Conservation (phyloP, 2,797 vertebrate genomes). For the Clarias pachynema region DNA sequence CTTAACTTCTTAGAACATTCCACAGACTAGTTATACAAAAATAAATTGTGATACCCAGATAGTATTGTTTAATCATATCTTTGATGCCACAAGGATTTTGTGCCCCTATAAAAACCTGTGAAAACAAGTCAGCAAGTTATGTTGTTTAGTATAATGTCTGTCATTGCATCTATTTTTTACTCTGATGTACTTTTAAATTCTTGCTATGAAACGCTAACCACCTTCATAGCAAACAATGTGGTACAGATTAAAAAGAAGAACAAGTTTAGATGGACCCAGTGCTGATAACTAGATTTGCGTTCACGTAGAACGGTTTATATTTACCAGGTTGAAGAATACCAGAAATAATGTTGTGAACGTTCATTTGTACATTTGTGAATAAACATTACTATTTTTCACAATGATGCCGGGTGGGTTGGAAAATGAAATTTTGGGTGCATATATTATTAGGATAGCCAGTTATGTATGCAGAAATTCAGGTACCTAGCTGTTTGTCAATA, state of each 20-base stretch:
- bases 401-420: neutral
- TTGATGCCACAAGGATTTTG: neutral
- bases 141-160: neutral
- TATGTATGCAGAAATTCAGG: neutral
- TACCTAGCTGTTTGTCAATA: neutral
- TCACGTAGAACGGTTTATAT: neutral
- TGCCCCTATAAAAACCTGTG: too few relatives aligned
- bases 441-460: neutral
- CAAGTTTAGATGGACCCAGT: neutral
- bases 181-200: neutral
- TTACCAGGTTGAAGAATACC: neutral
- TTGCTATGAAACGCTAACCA: neutral
- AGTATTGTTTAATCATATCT: neutral
- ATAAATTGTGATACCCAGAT: neutral
- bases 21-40: neutral
- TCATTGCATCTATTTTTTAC: neutral
- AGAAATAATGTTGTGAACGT: neutral
- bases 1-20: neutral
- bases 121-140: neutral
- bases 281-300: neutral
- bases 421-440: neutral
- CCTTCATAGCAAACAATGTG: neutral
- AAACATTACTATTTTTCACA: too few relatives aligned
- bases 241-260: neutral
- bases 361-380: neutral